A percentile compares a stretch with the other conserved stretches of the same genome.
These are phyloP conservation scores for Neodiprion pinetum DNA, from an alignment of 1,140 invertebrate genomes.

Conservation along the genomic window DNA sequence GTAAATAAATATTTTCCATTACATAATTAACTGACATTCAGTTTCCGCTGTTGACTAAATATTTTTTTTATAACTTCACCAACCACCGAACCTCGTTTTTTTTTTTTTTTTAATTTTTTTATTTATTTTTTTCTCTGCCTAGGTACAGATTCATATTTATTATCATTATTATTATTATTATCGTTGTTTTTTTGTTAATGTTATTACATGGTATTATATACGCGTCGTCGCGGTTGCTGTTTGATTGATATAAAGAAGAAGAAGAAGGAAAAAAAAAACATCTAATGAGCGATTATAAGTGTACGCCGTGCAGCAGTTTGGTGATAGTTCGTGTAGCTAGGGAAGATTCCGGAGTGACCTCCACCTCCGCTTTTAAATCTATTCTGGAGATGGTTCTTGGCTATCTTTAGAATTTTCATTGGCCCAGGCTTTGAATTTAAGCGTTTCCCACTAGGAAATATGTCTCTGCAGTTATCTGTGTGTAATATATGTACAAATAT, in stretches of 20 bases:
- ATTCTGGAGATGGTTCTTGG: constrained; percentile 50
- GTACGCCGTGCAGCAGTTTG: not conserved
- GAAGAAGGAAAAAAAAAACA: not conserved
- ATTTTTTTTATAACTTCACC: no score
- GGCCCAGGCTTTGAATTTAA: constrained; percentile 45
- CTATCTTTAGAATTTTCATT: constrained; percentile 55
- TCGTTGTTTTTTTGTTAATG: not conserved
- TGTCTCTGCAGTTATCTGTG: not conserved
- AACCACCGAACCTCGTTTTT: no score
- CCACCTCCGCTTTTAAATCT: constrained; percentile 54
- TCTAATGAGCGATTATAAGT: not conserved
- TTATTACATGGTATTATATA: not conserved
- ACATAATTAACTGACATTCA: no score
- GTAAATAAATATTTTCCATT: no score
- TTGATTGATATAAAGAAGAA: not conserved
- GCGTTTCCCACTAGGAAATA: constrained; percentile 10
- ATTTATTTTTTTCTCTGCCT: no score
- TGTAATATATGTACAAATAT: not conserved
- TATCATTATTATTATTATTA: no score
- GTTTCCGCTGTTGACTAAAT: no score
- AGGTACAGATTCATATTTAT: no score
- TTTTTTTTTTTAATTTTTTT: no score
- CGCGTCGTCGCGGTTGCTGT: not conserved
- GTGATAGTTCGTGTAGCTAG: constrained; percentile 15
- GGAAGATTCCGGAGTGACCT: constrained; percentile 48